Percentiles rank a stretch among this genome's conserved stretches.
phyloP scores from a whole-genome alignment of 2,797 vertebrate genomes.

The Huso huso region DNA sequence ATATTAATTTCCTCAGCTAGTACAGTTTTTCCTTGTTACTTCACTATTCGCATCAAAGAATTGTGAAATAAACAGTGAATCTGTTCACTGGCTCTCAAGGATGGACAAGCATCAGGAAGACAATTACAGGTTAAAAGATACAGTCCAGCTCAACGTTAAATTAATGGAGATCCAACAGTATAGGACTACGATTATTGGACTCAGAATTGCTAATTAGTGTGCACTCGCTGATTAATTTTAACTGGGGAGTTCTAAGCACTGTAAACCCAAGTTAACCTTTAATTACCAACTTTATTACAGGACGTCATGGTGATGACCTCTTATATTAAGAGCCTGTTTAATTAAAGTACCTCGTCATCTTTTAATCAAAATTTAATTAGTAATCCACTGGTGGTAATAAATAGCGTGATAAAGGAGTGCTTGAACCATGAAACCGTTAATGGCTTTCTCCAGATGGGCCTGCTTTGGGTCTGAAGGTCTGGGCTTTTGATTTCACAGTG shows the following conservation, averaged over 20 bases:
- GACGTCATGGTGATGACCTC: not conserved
- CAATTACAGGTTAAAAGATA: too few species aligned
- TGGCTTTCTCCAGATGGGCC: conserved; percentile 62
- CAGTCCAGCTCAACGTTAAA: too few species aligned
- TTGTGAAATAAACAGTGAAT: too few species aligned
- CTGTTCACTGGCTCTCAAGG: too few species aligned
- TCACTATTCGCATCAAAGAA: too few species aligned
- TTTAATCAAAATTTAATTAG: not conserved
- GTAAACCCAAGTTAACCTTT: not conserved
- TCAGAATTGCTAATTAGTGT: too few species aligned
- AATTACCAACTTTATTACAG: not conserved
- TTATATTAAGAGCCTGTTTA: not conserved
- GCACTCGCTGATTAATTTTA: not conserved
- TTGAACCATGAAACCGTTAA: conserved; percentile 56
- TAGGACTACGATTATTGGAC: too few species aligned
- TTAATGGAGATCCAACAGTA: too few species aligned
- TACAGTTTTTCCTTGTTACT: too few species aligned
- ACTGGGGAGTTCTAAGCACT: not conserved
- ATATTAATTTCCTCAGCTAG: too few species aligned
- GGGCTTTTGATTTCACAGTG: conserved; percentile 23
- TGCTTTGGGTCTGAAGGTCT: conserved; percentile 39
- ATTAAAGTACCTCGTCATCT: not conserved
- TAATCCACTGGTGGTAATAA: conserved; percentile 35
- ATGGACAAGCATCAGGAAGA: too few species aligned
- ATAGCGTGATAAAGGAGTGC: conserved; percentile 32